Base-by-base conservation (phyloP, 2,113 vertebrate species). In the Nesogale talazaci region DNA sequence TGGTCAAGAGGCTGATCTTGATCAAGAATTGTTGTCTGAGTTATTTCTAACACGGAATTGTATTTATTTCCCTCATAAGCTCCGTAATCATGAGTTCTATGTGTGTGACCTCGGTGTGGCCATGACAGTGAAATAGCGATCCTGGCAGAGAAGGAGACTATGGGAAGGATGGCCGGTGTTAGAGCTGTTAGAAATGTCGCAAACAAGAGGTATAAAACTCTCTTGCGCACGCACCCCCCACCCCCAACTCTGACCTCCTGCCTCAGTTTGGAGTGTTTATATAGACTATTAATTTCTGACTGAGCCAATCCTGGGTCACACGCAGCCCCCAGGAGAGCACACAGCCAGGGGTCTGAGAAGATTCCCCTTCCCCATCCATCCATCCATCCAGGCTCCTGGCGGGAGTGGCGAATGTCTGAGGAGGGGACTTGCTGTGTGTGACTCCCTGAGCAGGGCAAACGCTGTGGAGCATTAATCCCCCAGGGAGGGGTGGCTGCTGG, bases 251-350 rank as follows among this genome's bases (percentile, higher is more conserved):
- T 90, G 82, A 82, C 86, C 86, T 90, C 84, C 75, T 65, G 25
- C 67, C 90, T 81, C 92, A 89, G 94, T 89, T 88, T 91, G 96
- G 93, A 94, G 88, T 98, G 97, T 97, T 97, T 97, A 97, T n/a
- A n/a, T 98, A 97, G 97, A 97, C 85, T 96, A 93, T 94, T 94
- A 92, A 95, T 94, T 95, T 95, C 94, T 92, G 95, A 97, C 97
- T 98, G 97, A 98, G 97, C 97, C 97, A 97, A 95, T 97, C 90
- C 70, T 92, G 95, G 92, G 94, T n/a, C 88, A n/a, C n/a, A n/a
- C n/a, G 89, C 95, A 93, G 93, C 93, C 96, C 36, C 67, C 72
- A 72, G 78, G 93, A 94, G 91, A 96, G 69, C 67, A 78, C 65
- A n/a, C n/a, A n/a, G n/a, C n/a, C n/a, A 81, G 56, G 78, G 89